Conservation (phyloP, 2,888 invertebrate species). For the Dorcus hopei region DNA sequence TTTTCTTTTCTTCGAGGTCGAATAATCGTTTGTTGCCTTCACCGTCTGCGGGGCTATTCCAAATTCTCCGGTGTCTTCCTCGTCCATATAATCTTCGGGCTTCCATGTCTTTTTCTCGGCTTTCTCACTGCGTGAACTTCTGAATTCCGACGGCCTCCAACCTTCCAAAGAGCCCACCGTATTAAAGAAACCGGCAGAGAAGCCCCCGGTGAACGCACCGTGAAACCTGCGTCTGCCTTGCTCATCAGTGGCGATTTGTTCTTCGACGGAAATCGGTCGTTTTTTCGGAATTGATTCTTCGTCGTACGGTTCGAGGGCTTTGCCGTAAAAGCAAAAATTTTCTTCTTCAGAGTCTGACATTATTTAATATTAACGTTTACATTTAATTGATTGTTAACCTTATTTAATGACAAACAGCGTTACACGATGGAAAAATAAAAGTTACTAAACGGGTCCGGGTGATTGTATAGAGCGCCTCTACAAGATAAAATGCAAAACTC, state of each 20-base stretch:
- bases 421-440: no score
- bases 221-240: constrained; percentile 91
- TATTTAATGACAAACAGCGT: no score
- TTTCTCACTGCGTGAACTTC: constrained; percentile 79
- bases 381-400: no score
- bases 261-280: constrained; percentile 74
- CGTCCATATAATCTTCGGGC: constrained; percentile 97
- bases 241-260: constrained; percentile 86
- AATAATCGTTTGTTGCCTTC: constrained; percentile 76
- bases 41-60: constrained; percentile 91
- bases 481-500: no score
- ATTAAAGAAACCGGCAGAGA: constrained; percentile 97
- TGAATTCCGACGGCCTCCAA: constrained; percentile 87
- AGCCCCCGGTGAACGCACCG: constrained; percentile 97
- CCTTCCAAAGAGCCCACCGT: constrained; percentile 95
- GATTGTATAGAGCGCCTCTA: no score
- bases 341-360: constrained; percentile 59
- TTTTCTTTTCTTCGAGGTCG: constrained; percentile 50
- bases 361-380: background rate
- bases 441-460: no score
- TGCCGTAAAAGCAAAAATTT: constrained; percentile 72
- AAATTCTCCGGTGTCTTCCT: constrained; percentile 91
- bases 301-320: constrained; percentile 75
- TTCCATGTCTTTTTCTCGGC: constrained; percentile 50
- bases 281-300: constrained; percentile 81